Evolutionary conservation across 2,888 invertebrate genomes (phyloP), one percentile per base, ranked within the genome.

Genomic region (Megalurothrips usitatus): DNA sequence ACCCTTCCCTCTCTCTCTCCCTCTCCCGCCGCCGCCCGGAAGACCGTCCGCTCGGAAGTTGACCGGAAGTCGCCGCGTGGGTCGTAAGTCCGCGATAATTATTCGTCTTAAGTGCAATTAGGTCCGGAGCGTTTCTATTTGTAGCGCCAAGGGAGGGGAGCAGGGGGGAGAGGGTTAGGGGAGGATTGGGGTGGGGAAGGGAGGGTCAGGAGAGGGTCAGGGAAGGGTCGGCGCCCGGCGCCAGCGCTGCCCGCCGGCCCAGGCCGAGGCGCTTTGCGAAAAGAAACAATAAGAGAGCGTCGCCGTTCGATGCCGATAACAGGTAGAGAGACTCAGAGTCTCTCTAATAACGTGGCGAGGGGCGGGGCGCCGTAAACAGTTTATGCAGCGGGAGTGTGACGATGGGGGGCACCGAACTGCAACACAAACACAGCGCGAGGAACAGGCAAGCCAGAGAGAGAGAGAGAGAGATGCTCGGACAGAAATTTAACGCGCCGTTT

Each of bases 91-190:
- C 68, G 68, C 23, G 68, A 75, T 75, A 75, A 75, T 75, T 75
- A 75, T 75, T 75, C 68, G 68, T 75, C 68, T 75, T 75, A 75
- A 75, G 26, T 75, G 68, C 68, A 75, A 75, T 75, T 75, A 75
- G 68, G 34, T 43, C 34, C 34, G 34, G 34, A 43, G 34, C 34
- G 34, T 43, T 43, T n/a, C 34, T 6, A 43, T 43, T 43, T 43
- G 34, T 43, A 6, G 34, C 34, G 34, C 34, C 34, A 6, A 6
- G 34, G 34, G 34, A 14, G 58, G 58, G 58, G 17, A 58, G 17
- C 34, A 17, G 58, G 58, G 11, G 58, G 17, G 12, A 58, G 0
- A n/a, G 17, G 58, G 58, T 17, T 12, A 52, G 58, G 58, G 58
- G 58, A 58, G 58, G 58, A 17, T 3, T 11, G 58, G 58, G 14